phyloP scores from a whole-genome alignment of 2,888 invertebrate genomes.

The Tenthredo distinguenda region DNA sequence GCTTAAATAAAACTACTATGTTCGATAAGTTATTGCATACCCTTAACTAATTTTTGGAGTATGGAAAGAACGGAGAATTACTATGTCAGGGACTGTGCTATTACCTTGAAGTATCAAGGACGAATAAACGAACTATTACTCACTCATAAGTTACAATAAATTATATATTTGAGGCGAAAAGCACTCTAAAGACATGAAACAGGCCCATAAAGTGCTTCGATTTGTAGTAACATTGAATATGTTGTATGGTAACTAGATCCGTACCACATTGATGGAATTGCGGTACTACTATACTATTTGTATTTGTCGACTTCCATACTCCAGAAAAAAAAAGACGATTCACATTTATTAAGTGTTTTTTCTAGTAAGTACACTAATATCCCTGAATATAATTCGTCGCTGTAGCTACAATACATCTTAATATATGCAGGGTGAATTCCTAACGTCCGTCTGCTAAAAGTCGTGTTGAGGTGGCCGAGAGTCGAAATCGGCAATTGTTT shows the following conservation, averaged over 20 bases:
- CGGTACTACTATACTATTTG: background rate
- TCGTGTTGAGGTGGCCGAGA: too few relatives aligned
- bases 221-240: background rate
- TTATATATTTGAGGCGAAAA: background rate
- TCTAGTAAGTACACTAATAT: slow-evolving; percentile 18
- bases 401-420: background rate
- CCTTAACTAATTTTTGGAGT: background rate
- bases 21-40: background rate
- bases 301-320: slow-evolving; percentile 14
- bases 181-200: background rate
- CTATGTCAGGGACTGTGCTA: background rate
- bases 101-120: background rate
- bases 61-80: background rate
- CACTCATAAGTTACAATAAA: background rate
- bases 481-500: too few relatives aligned
- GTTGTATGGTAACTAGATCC: background rate
- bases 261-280: background rate
- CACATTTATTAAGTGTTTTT: background rate
- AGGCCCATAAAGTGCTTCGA: background rate
- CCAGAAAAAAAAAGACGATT: background rate
- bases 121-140: background rate
- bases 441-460: too few relatives aligned
- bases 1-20: background rate
- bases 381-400: slow-evolving; percentile 13
- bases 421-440: too few relatives aligned